Conservation (phyloP, 2,888 invertebrate genomes). For the Drosophila helvetica region DNA sequence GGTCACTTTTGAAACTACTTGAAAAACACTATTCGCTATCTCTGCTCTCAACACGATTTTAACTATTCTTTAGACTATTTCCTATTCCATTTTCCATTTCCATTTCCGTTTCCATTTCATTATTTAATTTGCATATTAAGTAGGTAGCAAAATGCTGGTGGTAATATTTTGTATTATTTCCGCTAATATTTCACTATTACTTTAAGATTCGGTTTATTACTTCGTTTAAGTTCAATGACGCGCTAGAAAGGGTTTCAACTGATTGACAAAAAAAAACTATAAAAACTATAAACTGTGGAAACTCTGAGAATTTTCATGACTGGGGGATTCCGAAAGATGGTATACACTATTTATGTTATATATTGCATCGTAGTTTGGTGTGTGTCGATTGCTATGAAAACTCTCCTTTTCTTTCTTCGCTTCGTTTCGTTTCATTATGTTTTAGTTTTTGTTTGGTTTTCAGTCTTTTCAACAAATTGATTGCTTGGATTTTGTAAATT, state of each 20-base stretch:
- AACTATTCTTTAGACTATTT: conserved; percentile 56
- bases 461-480: conserved; percentile 77
- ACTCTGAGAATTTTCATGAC: conserved; percentile 36
- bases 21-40: conserved; percentile 40
- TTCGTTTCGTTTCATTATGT: conserved; percentile 8
- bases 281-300: not conserved
- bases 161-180: conserved; percentile 65
- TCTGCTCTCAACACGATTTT: conserved; percentile 33
- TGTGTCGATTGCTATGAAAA: conserved; percentile 47
- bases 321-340: conserved; percentile 47
- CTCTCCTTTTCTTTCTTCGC: conserved; percentile 24
- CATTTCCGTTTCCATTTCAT: conserved; percentile 45
- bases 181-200: conserved; percentile 70
- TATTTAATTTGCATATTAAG: conserved; percentile 67
- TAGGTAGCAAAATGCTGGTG: conserved; percentile 76
- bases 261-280: conserved; percentile 15
- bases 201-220: conserved; percentile 38
- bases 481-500: conserved; percentile 75
- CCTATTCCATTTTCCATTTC: conserved; percentile 33
- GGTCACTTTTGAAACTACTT: conserved; percentile 25
- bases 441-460: conserved; percentile 48
- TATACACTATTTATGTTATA: conserved; percentile 31
- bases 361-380: conserved; percentile 39
- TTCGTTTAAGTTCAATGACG: conserved; percentile 53
- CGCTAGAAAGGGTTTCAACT: conserved; percentile 52